Evolutionary conservation across 2,797 vertebrate species (phyloP).

Genomic region (Micromesistius poutassou): DNA sequence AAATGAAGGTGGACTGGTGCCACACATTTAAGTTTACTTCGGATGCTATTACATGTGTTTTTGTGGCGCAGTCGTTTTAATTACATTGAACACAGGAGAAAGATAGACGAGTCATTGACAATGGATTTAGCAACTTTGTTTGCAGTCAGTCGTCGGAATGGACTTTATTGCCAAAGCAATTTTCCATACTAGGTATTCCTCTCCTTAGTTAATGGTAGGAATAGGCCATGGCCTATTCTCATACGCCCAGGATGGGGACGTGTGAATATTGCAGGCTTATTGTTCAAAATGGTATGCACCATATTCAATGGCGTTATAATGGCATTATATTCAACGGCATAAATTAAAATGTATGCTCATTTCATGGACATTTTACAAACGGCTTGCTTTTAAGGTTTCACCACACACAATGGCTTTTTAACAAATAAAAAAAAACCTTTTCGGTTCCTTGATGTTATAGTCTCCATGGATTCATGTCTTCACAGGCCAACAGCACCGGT

Average conservation of each 20-base stretch:
- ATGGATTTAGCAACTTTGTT: background rate
- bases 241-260: background rate
- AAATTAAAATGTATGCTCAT: background rate
- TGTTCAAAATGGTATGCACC: background rate
- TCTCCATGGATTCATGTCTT: slow-evolving; percentile 1
- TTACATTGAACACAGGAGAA: background rate
- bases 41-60: background rate
- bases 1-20: too few relatives aligned
- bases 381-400: background rate
- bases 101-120: background rate
- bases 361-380: background rate
- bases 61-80: background rate
- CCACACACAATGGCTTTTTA: background rate
- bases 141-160: background rate
- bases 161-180: background rate
- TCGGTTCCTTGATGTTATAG: background rate
- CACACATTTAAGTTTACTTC: too few relatives aligned
- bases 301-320: background rate
- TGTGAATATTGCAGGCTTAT: background rate
- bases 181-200: background rate
- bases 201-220: background rate
- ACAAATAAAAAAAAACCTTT: background rate
- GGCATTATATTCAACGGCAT: background rate
- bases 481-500: background rate
- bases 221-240: background rate